These are phyloP conservation scores for Dioctria rufipes DNA, from an alignment of 2,888 invertebrate species.

Conservation along the genomic window DNA sequence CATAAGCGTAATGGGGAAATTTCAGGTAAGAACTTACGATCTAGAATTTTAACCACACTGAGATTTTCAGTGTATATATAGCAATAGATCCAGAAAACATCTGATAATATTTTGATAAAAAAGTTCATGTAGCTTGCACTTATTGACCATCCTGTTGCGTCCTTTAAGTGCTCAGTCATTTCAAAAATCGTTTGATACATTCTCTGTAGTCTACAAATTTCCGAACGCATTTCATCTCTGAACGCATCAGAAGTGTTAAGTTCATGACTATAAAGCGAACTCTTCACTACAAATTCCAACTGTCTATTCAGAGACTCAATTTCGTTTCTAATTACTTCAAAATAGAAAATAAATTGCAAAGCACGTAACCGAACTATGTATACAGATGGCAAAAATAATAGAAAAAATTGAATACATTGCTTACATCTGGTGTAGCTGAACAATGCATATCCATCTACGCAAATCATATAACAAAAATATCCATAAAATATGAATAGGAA, in stretches of 20 bases:
- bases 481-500: background rate
- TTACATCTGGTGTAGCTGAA: background rate
- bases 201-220: conserved; percentile 9
- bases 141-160: conserved; percentile 22
- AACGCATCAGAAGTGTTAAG: background rate
- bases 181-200: conserved; percentile 24
- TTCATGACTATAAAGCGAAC: background rate
- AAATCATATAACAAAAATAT: background rate
- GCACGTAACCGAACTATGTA: background rate
- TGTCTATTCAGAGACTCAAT: conserved; percentile 4
- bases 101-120: conserved; percentile 5
- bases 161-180: conserved; percentile 21
- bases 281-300: background rate
- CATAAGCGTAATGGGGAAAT: background rate
- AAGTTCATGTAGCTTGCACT: background rate
- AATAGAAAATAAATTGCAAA: background rate
- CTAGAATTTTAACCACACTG: too few relatives aligned
- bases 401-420: background rate
- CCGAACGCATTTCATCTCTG: background rate
- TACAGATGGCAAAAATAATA: background rate
- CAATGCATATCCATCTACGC: background rate
- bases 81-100: conserved; percentile 39
- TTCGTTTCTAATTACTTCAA: background rate
- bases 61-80: background rate
- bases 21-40: too few relatives aligned